Evolutionary conservation across 92 coral and sea anemone genomes (phyloP).

Genomic region (Metridium senile): DNA sequence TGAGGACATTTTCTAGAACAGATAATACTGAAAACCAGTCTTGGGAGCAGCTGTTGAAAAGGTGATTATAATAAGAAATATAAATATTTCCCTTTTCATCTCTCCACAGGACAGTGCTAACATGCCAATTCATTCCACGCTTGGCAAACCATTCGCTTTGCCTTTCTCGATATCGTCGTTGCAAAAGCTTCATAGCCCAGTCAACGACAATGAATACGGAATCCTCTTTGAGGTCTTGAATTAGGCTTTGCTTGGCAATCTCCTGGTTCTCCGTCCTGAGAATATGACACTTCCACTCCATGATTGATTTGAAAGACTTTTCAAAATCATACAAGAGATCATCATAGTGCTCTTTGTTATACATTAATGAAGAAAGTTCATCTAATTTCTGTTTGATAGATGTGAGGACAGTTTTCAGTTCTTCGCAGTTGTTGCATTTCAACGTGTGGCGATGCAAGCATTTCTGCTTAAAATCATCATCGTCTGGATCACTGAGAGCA

Average conservation of each 20-base stretch:
- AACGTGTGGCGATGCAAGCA: conserved; percentile 40
- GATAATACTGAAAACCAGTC: no score
- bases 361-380: conserved; percentile 25
- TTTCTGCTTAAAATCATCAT: conserved; percentile 20
- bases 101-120: no score
- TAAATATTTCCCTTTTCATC: no score
- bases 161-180: conserved; percentile 47
- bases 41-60: no score
- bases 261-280: no score
- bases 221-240: conserved; percentile 28
- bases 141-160: conserved; percentile 63
- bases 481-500: conserved; percentile 43
- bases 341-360: conserved; percentile 37
- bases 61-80: no score
- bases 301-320: conserved; percentile 17
- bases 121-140: conserved; percentile 55
- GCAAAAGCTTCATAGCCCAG: conserved; percentile 70
- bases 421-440: conserved; percentile 40
- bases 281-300: conserved; percentile 54
- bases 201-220: conserved; percentile 36
- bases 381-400: conserved; percentile 27
- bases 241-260: no score
- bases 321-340: conserved; percentile 41
- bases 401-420: conserved; percentile 27
- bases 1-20: no score